Evolutionary conservation across 2,113 vertebrate genomes (phyloP), one percentile per base, ranked within the genome.

Genomic region (Alexandromys fortis): DNA sequence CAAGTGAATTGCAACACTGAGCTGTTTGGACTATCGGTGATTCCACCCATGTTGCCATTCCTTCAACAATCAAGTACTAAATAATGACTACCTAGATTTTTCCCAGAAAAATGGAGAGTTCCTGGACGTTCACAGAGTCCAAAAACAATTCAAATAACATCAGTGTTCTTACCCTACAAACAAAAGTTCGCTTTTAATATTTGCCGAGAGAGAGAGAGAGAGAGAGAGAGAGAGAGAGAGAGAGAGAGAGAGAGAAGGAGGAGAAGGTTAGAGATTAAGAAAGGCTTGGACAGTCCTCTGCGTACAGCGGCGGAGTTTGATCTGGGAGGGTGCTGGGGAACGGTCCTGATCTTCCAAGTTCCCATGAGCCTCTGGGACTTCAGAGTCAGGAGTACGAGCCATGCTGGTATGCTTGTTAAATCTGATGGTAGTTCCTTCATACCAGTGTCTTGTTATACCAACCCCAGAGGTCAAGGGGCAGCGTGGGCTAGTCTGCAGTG

Each of bases 1-100:
- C 94, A 92, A 92, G 33, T 87, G 86, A 86, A 28, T 91, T 94
- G 61, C 28, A 82, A 77, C 67, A 86, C 91, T 72, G 70, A 94
- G 24, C 81, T 88, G 55, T 94, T 86, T 96, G 38, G 47, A 73
- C 86, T 45, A 45, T 83, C 63, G 94, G 87, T 73, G 72, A 42
- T 17, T 92, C 77, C 38, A 61, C 52, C 22, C 86, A 94, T 75
- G 17, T 11, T 63, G 82, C 47, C 14, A 86, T 26, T 33, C 22
- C 65, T 24, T 35, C 92, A 89, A 89, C 52, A 65, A 89, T 75
- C 68, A 86, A 86, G 72, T 73, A 73, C 72, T 89, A 16, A 58
- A 61, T 88, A 52, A 85, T 65, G 38, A 89, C 16, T 65, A 78
- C 9, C 28, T 88, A 11, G 63, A 49, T 6, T 45, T 33, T 17